phyloP scores from a whole-genome alignment of 2,888 invertebrate genomes.

The Tenthredo amoena region DNA sequence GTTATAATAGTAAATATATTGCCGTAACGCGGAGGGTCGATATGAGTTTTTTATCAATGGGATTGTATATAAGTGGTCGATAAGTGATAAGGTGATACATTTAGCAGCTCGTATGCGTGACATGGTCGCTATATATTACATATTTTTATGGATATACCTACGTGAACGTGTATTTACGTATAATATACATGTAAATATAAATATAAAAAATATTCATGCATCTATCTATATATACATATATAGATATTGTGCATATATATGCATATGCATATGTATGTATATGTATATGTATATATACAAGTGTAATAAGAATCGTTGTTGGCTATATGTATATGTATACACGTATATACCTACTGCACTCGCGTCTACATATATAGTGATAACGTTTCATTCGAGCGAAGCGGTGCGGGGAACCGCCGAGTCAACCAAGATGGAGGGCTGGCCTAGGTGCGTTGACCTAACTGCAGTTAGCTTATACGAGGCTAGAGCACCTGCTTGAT shows the following conservation, averaged over 20 bases:
- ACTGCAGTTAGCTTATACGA: constrained; percentile 42
- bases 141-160: neutral
- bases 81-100: constrained; percentile 13
- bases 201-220: neutral
- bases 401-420: neutral
- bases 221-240: neutral
- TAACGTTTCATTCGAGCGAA: constrained; percentile 41
- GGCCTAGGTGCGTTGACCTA: constrained; percentile 44
- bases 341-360: neutral
- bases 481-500: constrained; percentile 46
- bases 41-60: constrained; percentile 15
- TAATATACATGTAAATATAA: neutral
- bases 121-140: neutral
- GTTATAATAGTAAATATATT: neutral
- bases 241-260: neutral
- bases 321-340: neutral
- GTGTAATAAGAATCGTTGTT: neutral
- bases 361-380: constrained; percentile 12
- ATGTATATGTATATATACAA: neutral
- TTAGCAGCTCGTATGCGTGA: neutral
- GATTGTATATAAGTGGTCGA: neutral
- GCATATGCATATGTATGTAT: neutral
- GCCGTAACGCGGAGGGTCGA: neutral
- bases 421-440: constrained; percentile 46
- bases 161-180: neutral